Base-by-base conservation (phyloP, 2,888 invertebrate genomes). In the Chymomyza amoena region DNA sequence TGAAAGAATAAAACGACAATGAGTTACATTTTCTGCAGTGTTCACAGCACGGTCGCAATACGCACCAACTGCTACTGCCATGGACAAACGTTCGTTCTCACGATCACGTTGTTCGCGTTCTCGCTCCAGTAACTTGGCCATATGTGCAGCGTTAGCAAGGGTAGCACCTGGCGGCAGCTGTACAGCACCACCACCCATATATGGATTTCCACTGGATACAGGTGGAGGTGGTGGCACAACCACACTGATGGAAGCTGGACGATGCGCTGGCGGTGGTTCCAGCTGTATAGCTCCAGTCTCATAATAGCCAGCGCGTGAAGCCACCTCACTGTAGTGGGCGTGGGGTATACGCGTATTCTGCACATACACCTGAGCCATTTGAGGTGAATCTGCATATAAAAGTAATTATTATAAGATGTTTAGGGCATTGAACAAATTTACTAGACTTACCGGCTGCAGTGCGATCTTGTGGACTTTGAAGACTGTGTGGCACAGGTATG, bases 381-480 rank as follows among this genome's bases (percentile, higher is more conserved):
- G 95, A 18, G 95, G 95, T 62, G 95, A 95, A 90, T 94, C 94
- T 94, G 39, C 7, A 16, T 6, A 0, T 0, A 39, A 54, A 32
- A 16, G 25, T 52, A 63, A 63, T 10, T 2, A 36, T 6, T 4
- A 7, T 50, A 45, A 51, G 51, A 10, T 45, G 13, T 56, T 36
- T 28, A 10, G 10, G 56, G 39, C 39, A 61, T 39, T 25, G 13
- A 45, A 50, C 4, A 51, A 45, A 25, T 52, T 7, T 10, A 15
- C 18, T 20, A 6, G 4, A 66, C 77, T 72, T 91, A 93, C 94
- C 94, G 79, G 94, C 93, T 75, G 94, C 92, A 2, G 84, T 83
- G 84, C 96, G 93, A 90, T 96, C 95, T 79, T 94, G 94, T 56
- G 95, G 95, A 88, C 95, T 95, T 90, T 95, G 95, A 80, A 94